These are phyloP conservation scores for Doryteuthis pealeii DNA, from an alignment of 1,140 invertebrate species.

Conservation along the genomic window DNA sequence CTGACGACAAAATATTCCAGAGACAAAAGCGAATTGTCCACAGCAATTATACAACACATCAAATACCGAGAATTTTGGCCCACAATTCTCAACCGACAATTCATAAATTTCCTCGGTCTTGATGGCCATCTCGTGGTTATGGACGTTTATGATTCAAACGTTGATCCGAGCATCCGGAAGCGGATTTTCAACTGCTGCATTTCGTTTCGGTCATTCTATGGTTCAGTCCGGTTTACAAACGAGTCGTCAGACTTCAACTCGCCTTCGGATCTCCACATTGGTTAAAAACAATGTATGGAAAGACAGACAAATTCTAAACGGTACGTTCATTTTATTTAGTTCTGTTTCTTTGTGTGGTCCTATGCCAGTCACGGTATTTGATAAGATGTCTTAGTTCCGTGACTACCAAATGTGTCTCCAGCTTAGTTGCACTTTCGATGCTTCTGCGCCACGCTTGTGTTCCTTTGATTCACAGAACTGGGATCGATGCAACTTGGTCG, in stretches of 20 bases:
- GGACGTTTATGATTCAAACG: constrained; percentile 73
- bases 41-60: constrained; percentile 68
- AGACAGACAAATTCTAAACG: neutral
- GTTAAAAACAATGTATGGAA: constrained; percentile 7
- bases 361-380: too few species aligned
- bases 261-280: neutral
- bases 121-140: constrained; percentile 56
- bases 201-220: constrained; percentile 92
- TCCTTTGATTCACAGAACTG: too few species aligned
- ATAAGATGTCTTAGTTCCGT: too few species aligned
- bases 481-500: too few species aligned
- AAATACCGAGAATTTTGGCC: constrained; percentile 25
- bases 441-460: too few species aligned
- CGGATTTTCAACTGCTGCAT: constrained; percentile 91
- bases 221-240: constrained; percentile 67
- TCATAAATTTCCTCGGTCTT: constrained; percentile 19
- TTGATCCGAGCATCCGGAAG: constrained; percentile 87
- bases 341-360: too few species aligned
- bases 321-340: too few species aligned
- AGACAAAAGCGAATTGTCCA: constrained; percentile 83
- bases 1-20: constrained; percentile 60
- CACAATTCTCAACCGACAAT: constrained; percentile 19
- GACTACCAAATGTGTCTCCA: too few species aligned
- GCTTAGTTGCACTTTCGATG: too few species aligned
- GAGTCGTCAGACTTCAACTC: neutral